These are phyloP conservation scores for Meganola albula DNA, from an alignment of 2,888 invertebrate genomes.

Conservation along the genomic window DNA sequence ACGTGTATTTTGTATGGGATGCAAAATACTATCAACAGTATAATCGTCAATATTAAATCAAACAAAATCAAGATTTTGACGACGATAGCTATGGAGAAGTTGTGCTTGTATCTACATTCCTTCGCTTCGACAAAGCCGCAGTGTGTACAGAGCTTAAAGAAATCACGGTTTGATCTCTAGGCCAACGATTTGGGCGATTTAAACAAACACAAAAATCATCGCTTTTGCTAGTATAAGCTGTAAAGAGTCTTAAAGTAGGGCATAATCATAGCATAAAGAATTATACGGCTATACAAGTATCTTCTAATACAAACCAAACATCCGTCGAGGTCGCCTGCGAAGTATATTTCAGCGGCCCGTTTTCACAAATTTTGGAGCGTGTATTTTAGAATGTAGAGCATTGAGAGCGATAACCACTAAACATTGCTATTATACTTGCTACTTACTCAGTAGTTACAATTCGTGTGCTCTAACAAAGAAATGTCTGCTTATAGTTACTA, in stretches of 20 bases:
- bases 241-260: constrained; percentile 38
- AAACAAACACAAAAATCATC: constrained; percentile 31
- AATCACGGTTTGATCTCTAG: too few relatives aligned
- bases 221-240: constrained; percentile 31
- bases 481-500: too few relatives aligned
- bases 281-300: constrained; percentile 35
- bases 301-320: constrained; percentile 51
- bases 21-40: too few relatives aligned
- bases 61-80: too few relatives aligned
- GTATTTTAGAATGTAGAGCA: constrained; percentile 58
- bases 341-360: constrained; percentile 56
- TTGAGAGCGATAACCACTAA: constrained; percentile 34
- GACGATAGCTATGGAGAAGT: too few relatives aligned
- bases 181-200: constrained; percentile 28
- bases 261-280: constrained; percentile 21
- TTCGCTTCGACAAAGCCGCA: too few relatives aligned
- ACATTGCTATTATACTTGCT: constrained; percentile 45
- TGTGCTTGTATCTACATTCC: too few relatives aligned
- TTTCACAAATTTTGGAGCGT: constrained; percentile 50
- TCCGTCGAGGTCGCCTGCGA: constrained; percentile 43
- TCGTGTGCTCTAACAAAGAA: too few relatives aligned
- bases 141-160: too few relatives aligned
- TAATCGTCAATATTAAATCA: too few relatives aligned
- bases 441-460: too few relatives aligned
- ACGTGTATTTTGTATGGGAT: too few relatives aligned